These are phyloP conservation scores for fruit fly (Drosophila melanogaster) DNA, from an alignment of 1,140 invertebrate genomes.

Conservation along the genomic window Release_6_plus_ISO1_MT NT_033779.5:5659001-5659500, in stretches of 20 bases:
- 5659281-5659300: constrained; percentile 80
- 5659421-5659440: constrained; percentile 11
- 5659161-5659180: constrained; percentile 18
- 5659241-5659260: constrained; percentile 78
- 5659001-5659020: constrained; percentile 69
- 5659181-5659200: constrained; percentile 71
- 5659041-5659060: constrained; percentile 12
- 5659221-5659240: constrained; percentile 50
- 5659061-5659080: constrained; percentile 71
- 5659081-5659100: constrained; percentile 81
- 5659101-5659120: constrained; percentile 78
- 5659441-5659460: constrained; percentile 28
- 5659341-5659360: constrained; percentile 17
- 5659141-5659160: constrained; percentile 3
- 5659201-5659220: background rate
- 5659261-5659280: constrained; percentile 80
- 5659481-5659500: constrained; percentile 44
- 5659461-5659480: constrained; percentile 42
- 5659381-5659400: constrained; percentile 37
- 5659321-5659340: background rate
- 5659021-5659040: constrained; percentile 28
- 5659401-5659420: constrained; percentile 31
- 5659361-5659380: constrained; percentile 46
- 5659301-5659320: constrained; percentile 12
- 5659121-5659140: constrained; percentile 31